Base-by-base conservation (phyloP, 1,140 invertebrate species). In the Megathymus violae region DNA sequence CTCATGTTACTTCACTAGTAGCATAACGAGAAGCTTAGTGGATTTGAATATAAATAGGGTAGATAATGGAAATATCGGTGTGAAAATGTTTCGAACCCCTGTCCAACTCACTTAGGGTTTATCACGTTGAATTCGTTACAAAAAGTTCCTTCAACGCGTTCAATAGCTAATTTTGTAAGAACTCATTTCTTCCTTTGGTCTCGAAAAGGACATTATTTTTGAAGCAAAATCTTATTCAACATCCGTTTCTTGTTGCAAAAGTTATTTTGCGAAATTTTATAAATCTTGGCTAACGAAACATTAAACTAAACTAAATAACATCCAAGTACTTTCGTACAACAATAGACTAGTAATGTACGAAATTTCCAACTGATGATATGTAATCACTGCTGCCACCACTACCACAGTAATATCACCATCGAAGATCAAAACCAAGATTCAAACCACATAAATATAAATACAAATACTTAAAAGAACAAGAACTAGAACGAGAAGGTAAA, bases 11-110 rank as follows among this genome's bases (percentile, higher is more conserved):
- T 25, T 13, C 19, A 25, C 19, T 27, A 9, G 15, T 13, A 14
- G 44, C 19, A 46, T 11, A 43, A 41, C 51, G 51, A 7, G 1
- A n/a, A n/a, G 27, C 4, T 7, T 1, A 31, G 16, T 22, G 27
- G 52, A 64, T 64, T 64, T 64, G 52, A 64, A 64, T 64, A 38
- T 58, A 64, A 64, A 64, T 64, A 47, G 62, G 46, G 56, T 25
- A 59, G 41, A 56, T 51, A 66, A 61, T 61, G 58, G 52, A 62
- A 62, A 67, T 56, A 62, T 62, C 50, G 47, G 54, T 27, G 43
- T 4, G 43, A 22, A 48, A 31, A 14, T 41, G 36, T 41, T 22
- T 5, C n/a, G 36, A 50, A 48, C 40, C 27, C 17, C 31, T 48
- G 19, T 38, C 22, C 58, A 7, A 41, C 56, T 52, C 19, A 54